Evolutionary conservation across 30 jellyfish, hydroid and myxozoan species (phyloP).

Genomic region (Hydractinia echinata): DNA sequence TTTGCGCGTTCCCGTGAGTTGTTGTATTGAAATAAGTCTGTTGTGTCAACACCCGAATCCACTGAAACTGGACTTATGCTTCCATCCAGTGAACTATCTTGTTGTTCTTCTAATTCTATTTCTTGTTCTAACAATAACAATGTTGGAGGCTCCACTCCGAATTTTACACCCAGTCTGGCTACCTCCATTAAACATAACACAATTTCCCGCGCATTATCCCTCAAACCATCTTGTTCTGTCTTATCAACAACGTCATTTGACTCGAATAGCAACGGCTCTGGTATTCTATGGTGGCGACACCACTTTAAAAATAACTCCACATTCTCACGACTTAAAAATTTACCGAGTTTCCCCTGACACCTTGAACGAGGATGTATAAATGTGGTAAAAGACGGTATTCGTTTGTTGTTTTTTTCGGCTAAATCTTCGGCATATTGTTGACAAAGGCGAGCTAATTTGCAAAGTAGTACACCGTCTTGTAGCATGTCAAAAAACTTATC

Average conservation of each 20-base stretch:
- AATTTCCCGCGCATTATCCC: constrained; percentile 97
- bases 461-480: constrained; percentile 89
- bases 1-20: not conserved
- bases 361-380: constrained; percentile 66
- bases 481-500: constrained; percentile 67
- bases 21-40: not conserved
- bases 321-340: constrained; percentile 84
- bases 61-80: constrained; percentile 59
- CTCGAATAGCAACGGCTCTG: constrained; percentile 85
- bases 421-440: constrained; percentile 66
- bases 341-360: constrained; percentile 83
- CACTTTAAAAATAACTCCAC: constrained; percentile 76
- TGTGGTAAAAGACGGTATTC: constrained; percentile 33
- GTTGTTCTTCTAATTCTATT: constrained; percentile 73
- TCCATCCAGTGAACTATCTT: constrained; percentile 32
- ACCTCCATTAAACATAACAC: constrained; percentile 96
- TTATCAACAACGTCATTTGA: constrained; percentile 89
- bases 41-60: constrained; percentile 90
- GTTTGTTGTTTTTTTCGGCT: constrained; percentile 43
- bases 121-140: constrained; percentile 68
- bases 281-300: constrained; percentile 81
- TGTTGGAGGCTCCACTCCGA: constrained; percentile 93
- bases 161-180: constrained; percentile 78
- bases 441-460: constrained; percentile 76
- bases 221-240: constrained; percentile 67